These are phyloP conservation scores for Arvicola amphibius DNA, from an alignment of 2,797 vertebrate genomes.

Conservation along the genomic window DNA sequence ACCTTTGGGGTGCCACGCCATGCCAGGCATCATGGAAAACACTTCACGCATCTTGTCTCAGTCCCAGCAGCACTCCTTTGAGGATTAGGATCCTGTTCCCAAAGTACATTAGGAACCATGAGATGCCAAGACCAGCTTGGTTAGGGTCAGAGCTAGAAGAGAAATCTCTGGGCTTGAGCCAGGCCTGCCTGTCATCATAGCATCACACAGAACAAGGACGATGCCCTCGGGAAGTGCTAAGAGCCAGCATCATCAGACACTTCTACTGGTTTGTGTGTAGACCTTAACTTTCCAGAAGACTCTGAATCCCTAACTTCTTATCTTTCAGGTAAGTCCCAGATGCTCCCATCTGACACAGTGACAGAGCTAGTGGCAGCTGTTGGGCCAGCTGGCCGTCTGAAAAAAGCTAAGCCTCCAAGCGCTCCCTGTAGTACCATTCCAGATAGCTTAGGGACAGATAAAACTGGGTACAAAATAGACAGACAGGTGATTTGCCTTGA, in stretches of 20 bases:
- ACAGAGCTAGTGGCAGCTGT: not conserved
- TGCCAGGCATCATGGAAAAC: not conserved
- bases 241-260: not conserved
- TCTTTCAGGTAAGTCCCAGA: constrained; percentile 20
- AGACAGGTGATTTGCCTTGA: not conserved
- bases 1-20: not conserved
- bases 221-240: not conserved
- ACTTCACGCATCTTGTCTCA: not conserved
- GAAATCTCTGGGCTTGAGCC: not conserved
- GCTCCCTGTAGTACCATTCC: not conserved
- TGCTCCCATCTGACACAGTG: not conserved
- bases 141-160: not conserved
- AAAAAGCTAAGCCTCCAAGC: not conserved
- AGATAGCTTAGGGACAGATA: not conserved
- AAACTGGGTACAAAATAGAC: not conserved
- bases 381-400: not conserved
- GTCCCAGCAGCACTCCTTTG: not conserved
- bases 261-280: not conserved
- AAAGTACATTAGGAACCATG: not conserved
- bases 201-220: not conserved
- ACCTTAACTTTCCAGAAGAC: constrained; percentile 22
- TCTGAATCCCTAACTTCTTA: not conserved
- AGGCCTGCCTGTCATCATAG: not conserved
- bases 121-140: constrained; percentile 25
- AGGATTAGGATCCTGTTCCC: not conserved